phyloP scores from a whole-genome alignment of 2,888 invertebrate species.

The Gymnoscelis rufifasciata region DNA sequence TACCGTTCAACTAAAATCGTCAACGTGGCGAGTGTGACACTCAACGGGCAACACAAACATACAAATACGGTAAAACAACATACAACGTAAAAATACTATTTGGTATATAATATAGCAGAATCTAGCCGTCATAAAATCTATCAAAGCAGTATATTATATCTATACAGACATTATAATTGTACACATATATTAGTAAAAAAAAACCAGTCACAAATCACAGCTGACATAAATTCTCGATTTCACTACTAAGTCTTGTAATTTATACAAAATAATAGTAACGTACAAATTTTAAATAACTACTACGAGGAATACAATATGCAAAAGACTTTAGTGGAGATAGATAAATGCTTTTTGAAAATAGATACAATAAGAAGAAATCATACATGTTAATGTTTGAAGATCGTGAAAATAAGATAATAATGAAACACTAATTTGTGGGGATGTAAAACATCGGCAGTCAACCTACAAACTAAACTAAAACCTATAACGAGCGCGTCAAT shows the following conservation, averaged over 20 bases:
- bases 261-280: conserved; percentile 65
- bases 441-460: conserved; percentile 48
- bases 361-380: conserved; percentile 19
- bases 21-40: conserved; percentile 28
- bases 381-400: conserved; percentile 23
- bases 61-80: conserved; percentile 70
- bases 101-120: conserved; percentile 77
- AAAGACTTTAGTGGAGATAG: conserved; percentile 49
- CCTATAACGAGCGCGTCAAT: conserved; percentile 12
- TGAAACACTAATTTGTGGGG: conserved; percentile 48
- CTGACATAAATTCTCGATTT: conserved; percentile 78
- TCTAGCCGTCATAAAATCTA: conserved; percentile 75
- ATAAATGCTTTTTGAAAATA: conserved; percentile 64
- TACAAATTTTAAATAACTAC: conserved; percentile 54
- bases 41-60: conserved; percentile 45
- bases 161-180: conserved; percentile 64
- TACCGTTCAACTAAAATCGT: conserved; percentile 5
- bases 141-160: conserved; percentile 67
- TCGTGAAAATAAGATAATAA: conserved; percentile 34
- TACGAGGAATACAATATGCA: conserved; percentile 51
- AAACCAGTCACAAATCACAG: conserved; percentile 79
- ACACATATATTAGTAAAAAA: conserved; percentile 72
- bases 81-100: conserved; percentile 79
- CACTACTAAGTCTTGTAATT: conserved; percentile 75
- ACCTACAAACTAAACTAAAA: conserved; percentile 33